These are phyloP conservation scores for Saccostrea echinata DNA, from an alignment of 1,140 invertebrate genomes.

Conservation along the genomic window DNA sequence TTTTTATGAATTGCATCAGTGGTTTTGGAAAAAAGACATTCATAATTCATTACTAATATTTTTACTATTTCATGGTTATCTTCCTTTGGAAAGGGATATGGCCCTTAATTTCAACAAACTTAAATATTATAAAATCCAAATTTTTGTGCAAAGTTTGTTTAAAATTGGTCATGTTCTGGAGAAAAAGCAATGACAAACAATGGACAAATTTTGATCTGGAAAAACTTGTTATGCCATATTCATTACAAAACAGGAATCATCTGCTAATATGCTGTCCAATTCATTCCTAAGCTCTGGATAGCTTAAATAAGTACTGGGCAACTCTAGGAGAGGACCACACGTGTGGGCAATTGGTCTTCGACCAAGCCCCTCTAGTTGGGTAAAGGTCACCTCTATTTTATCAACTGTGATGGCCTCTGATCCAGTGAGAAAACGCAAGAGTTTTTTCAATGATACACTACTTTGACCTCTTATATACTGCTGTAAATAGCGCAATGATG, in stretches of 20 bases:
- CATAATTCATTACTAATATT: no score
- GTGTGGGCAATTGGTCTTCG: conserved; percentile 40
- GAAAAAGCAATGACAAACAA: no score
- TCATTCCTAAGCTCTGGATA: conserved; percentile 36
- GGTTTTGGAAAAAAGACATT: no score
- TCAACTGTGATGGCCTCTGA: conserved; percentile 24
- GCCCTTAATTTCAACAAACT: no score
- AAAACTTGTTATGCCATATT: not conserved
- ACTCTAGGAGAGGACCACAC: conserved; percentile 26
- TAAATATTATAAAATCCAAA: no score
- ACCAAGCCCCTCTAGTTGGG: not conserved
- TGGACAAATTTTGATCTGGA: no score
- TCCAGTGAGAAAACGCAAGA: conserved; percentile 33
- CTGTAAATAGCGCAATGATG: conserved; percentile 28
- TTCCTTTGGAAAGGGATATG: no score
- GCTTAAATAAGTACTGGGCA: conserved; percentile 11
- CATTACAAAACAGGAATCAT: conserved; percentile 26
- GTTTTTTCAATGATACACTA: conserved; percentile 1
- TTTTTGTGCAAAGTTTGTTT: no score
- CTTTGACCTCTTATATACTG: conserved; percentile 38
- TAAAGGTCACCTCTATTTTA: not conserved
- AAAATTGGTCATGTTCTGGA: no score
- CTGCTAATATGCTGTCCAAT: conserved; percentile 42
- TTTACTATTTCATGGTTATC: no score
- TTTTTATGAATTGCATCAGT: no score